These are phyloP conservation scores for Orussus abietinus DNA, from an alignment of 1,140 invertebrate species.

Conservation along the genomic window DNA sequence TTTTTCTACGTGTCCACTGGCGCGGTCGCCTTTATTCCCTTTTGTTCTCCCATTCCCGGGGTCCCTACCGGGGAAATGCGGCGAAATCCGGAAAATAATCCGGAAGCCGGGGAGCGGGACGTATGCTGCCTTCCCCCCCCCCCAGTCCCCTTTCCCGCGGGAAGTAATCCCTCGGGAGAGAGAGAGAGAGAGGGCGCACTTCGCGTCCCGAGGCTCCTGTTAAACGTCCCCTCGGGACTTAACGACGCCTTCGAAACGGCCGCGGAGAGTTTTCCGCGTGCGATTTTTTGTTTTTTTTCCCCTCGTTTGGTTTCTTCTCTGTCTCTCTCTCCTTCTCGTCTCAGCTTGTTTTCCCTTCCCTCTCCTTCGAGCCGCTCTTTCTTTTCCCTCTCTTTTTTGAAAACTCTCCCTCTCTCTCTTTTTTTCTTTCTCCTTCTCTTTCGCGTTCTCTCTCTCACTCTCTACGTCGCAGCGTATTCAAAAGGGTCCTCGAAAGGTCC, in stretches of 20 bases:
- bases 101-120: too few species aligned
- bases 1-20: too few species aligned
- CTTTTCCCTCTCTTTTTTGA: too few species aligned
- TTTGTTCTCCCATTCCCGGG: too few species aligned
- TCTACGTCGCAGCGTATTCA: constrained; percentile 14
- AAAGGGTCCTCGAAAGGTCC: constrained; percentile 27
- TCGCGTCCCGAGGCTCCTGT: too few species aligned
- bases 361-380: constrained; percentile 12
- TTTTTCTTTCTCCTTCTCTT: constrained; percentile 3
- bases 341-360: constrained; percentile 7
- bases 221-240: too few species aligned
- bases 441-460: constrained; percentile 6
- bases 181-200: too few species aligned
- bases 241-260: constrained; percentile 19
- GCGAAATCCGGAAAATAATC: too few species aligned
- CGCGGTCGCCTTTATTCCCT: background rate
- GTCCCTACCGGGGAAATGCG: too few species aligned
- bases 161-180: too few species aligned
- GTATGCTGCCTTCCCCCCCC: too few species aligned
- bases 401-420: constrained; percentile 17
- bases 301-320: background rate
- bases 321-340: background rate
- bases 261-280: constrained; percentile 6
- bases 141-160: too few species aligned
- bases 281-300: background rate